These are phyloP conservation scores for Lasioglossum figueresi DNA, from an alignment of 2,888 invertebrate species.

Conservation along the genomic window DNA sequence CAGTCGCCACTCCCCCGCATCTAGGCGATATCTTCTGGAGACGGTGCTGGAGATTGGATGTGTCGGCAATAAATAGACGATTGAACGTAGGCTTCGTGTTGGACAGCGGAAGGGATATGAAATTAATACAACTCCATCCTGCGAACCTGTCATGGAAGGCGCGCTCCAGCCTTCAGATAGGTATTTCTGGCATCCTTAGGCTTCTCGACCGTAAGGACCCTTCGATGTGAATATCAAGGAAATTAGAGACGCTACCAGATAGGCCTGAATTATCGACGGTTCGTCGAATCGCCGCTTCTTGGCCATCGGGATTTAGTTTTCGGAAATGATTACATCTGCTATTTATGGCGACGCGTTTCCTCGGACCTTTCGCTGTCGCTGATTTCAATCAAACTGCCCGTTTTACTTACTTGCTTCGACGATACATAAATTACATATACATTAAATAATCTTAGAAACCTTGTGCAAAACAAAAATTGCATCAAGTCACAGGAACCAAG, in stretches of 20 bases:
- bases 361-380: neutral
- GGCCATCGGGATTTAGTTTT: slow-evolving; percentile 58
- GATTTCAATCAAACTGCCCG: slow-evolving; percentile 13
- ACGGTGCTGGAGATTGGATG: slow-evolving; percentile 78
- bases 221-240: slow-evolving; percentile 82
- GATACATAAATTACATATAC: neutral
- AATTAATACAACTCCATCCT: slow-evolving; percentile 82
- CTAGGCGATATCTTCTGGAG: slow-evolving; percentile 81
- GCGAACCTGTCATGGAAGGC: slow-evolving; percentile 72
- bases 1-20: slow-evolving; percentile 78
- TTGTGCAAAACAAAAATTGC: neutral
- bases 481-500: neutral
- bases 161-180: slow-evolving; percentile 70
- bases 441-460: neutral
- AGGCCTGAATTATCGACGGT: slow-evolving; percentile 69
- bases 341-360: slow-evolving; percentile 12
- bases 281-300: slow-evolving; percentile 55
- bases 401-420: neutral
- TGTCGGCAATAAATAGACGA: slow-evolving; percentile 83
- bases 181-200: slow-evolving; percentile 82
- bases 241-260: slow-evolving; percentile 78
- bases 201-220: slow-evolving; percentile 80
- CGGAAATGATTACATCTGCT: slow-evolving; percentile 26
- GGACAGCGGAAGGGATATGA: slow-evolving; percentile 82
- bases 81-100: slow-evolving; percentile 75